A percentile compares a stretch with the other conserved stretches of the same genome.
Evolutionary conservation across 2,797 vertebrate species (phyloP).

Genomic region (Poecilia wingei): DNA sequence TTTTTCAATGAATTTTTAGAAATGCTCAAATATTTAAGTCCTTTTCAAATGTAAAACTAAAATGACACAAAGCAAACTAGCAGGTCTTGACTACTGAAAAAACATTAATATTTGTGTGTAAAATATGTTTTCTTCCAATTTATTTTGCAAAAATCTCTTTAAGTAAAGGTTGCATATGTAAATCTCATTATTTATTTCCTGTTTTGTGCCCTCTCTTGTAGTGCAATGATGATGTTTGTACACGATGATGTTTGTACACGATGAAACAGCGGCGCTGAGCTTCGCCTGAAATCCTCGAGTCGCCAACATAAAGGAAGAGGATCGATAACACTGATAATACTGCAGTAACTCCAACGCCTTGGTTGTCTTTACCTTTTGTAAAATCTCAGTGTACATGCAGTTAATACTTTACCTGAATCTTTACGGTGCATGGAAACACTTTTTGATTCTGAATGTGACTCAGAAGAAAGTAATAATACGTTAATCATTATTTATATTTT

Average conservation of each 20-base stretch:
- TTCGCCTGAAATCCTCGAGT: not conserved
- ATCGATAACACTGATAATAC: not conserved
- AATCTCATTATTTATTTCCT: not conserved
- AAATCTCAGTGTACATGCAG: not conserved
- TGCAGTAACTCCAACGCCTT: not conserved
- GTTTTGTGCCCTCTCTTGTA: slow-evolving; percentile 52
- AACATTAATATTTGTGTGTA: not conserved
- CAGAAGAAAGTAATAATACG: not conserved
- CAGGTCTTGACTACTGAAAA: not conserved
- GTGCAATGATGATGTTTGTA: slow-evolving; percentile 80
- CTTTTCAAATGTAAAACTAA: not conserved
- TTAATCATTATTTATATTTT: not conserved
- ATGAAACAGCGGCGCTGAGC: slow-evolving; percentile 40
- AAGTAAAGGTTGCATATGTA: not conserved
- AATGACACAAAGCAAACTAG: not conserved
- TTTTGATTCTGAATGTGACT: slow-evolving; percentile 6
- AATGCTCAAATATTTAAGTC: not conserved
- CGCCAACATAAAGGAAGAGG: slow-evolving; percentile 3
- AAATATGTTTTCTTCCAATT: not conserved
- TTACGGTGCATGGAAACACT: not conserved
- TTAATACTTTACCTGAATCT: not conserved
- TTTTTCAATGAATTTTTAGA: not conserved
- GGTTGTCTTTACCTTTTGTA: slow-evolving; percentile 11
- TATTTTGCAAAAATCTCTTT: not conserved
- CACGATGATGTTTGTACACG: slow-evolving; percentile 74